These are phyloP conservation scores for Sisor rabdophorus DNA, from an alignment of 2,113 vertebrate species.

Conservation along the genomic window DNA sequence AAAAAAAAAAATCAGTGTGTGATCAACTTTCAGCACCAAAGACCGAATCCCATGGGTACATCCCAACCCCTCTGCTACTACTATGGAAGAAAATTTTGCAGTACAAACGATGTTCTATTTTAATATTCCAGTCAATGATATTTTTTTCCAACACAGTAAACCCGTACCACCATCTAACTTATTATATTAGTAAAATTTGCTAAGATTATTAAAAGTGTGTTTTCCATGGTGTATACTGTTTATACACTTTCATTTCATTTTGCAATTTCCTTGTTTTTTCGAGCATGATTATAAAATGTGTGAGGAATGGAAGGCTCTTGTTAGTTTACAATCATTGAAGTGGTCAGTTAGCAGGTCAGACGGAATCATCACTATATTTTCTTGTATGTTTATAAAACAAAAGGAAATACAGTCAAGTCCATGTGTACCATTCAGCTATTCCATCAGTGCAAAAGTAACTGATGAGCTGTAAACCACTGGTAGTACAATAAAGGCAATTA, in stretches of 20 bases:
- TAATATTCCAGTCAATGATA: conserved; percentile 9
- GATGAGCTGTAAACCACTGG: conserved; percentile 63
- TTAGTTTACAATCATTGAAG: conserved; percentile 25
- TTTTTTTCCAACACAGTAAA: conserved; percentile 15
- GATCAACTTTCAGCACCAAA: conserved; percentile 8
- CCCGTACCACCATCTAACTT: conserved; percentile 37
- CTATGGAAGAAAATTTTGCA: no score
- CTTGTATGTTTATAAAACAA: conserved; percentile 51
- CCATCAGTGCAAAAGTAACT: conserved; percentile 53
- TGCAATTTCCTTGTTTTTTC: conserved; percentile 19
- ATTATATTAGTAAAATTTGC: conserved; percentile 38
- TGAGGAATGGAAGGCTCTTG: conserved; percentile 41
- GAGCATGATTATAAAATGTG: conserved; percentile 55
- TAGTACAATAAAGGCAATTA: conserved; percentile 67
- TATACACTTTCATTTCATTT: conserved; percentile 46
- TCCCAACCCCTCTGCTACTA: not conserved
- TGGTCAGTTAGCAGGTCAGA: conserved; percentile 4
- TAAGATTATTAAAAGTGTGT: conserved; percentile 22
- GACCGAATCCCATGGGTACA: conserved; percentile 6
- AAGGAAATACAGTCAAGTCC: conserved; percentile 1
- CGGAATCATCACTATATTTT: conserved; percentile 47
- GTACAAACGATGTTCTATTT: not conserved
- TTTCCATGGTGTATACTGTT: conserved; percentile 35
- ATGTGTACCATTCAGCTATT: conserved; percentile 46
- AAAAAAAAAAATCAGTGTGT: conserved; percentile 2